Conservation (phyloP, 2,113 vertebrate genomes). For the Propithecus coquereli region DNA sequence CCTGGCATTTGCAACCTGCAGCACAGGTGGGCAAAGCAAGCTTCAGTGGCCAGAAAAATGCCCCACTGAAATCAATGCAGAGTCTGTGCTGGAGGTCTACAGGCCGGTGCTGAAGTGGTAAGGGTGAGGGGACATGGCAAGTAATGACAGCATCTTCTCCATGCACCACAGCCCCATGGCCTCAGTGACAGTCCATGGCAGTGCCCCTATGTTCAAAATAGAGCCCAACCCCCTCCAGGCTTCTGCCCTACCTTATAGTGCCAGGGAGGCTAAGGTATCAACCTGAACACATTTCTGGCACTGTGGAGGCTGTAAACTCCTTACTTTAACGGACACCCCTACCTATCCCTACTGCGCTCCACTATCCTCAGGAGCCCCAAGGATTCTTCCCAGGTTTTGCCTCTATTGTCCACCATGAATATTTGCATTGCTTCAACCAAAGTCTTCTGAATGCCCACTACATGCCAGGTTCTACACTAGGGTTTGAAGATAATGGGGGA, state of each 20-base stretch:
- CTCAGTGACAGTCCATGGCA: background rate
- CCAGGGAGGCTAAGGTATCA: background rate
- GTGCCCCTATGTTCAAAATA: background rate
- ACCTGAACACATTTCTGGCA: background rate
- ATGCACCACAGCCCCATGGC: fast-evolving
- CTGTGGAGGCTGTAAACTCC: background rate
- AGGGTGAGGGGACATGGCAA: background rate
- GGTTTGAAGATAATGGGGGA: background rate
- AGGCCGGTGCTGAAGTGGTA: background rate
- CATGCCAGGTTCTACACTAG: background rate
- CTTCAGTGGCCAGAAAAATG: background rate
- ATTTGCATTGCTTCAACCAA: background rate
- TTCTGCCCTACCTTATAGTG: fast-evolving
- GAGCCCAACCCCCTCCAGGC: background rate
- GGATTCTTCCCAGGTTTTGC: background rate
- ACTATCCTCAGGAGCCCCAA: background rate
- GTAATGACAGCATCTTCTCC: background rate
- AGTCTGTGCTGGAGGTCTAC: background rate
- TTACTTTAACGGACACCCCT: background rate
- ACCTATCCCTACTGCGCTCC: background rate
- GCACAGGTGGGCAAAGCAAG: background rate
- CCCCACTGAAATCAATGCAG: background rate
- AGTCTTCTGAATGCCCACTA: background rate
- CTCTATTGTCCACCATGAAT: background rate
- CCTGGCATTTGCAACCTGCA: background rate